Evolutionary conservation across 2,797 vertebrate genomes (phyloP).

Genomic region (Periparus ater): DNA sequence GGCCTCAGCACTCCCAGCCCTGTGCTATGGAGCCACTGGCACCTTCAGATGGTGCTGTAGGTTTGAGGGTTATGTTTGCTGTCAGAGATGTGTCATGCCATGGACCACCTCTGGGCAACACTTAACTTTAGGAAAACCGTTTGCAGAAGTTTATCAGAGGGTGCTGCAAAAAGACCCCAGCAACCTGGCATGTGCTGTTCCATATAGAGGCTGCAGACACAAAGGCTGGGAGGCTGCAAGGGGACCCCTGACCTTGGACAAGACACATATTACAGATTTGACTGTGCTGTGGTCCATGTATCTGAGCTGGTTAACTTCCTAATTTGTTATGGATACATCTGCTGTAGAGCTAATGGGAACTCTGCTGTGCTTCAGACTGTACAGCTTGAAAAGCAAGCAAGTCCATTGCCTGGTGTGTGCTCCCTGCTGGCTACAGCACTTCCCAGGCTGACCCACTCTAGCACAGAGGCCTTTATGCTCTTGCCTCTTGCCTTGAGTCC

Average conservation of each 20-base stretch:
- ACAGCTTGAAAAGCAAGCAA: not conserved
- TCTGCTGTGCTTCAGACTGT: not conserved
- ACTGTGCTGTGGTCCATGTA: not conserved
- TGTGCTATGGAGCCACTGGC: not conserved
- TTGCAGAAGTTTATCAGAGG: not conserved
- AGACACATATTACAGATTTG: not conserved
- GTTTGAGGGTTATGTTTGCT: not conserved
- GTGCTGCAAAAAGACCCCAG: not conserved
- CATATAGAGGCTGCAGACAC: not conserved
- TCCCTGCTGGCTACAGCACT: not conserved
- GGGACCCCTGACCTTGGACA: not conserved
- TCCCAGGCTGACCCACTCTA: not conserved
- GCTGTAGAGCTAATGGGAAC: not conserved
- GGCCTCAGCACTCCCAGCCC: not conserved
- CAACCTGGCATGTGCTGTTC: not conserved
- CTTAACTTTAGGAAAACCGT: not conserved
- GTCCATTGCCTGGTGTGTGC: not conserved
- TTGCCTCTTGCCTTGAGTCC: not conserved
- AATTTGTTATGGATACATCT: not conserved
- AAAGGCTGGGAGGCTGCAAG: not conserved
- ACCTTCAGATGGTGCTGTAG: not conserved
- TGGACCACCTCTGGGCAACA: not conserved
- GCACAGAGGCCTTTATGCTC: not conserved
- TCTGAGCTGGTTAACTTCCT: not conserved
- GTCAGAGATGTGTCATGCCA: not conserved